Percentiles rank a stretch among this genome's conserved stretches.
Conservation (phyloP, 1,140 invertebrate genomes). For the Neodiprion pinetum region DNA sequence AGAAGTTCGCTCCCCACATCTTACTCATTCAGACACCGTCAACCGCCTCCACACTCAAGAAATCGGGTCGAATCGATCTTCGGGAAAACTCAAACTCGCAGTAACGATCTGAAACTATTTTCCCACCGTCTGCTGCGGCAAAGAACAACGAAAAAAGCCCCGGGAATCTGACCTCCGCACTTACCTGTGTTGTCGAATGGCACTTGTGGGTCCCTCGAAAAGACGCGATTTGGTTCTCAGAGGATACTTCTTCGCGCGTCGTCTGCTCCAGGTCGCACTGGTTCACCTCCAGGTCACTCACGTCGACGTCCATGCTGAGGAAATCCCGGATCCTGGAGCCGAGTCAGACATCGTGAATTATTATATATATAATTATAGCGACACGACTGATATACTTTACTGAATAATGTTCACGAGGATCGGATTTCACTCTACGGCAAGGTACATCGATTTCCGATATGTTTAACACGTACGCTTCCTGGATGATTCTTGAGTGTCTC, state of each 20-base stretch:
- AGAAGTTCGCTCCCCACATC: not conserved
- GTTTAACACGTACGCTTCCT: no score
- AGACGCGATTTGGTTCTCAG: slow-evolving; percentile 64
- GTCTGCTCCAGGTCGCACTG: slow-evolving; percentile 74
- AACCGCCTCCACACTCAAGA: not conserved
- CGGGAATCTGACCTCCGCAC: slow-evolving; percentile 22
- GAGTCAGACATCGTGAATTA: slow-evolving; percentile 7
- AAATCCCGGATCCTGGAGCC: slow-evolving; percentile 73
- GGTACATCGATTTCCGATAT: no score
- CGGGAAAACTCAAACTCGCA: not conserved
- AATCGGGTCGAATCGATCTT: not conserved
- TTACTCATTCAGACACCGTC: not conserved
- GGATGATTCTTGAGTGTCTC: no score
- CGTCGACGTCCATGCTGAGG: slow-evolving; percentile 83
- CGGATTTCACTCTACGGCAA: no score
- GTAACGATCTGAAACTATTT: no score
- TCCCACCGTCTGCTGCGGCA: no score
- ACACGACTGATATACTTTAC: not conserved
- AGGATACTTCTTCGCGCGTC: slow-evolving; percentile 2
- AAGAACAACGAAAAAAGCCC: no score
- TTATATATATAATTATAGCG: slow-evolving; percentile 8
- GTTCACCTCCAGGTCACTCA: slow-evolving; percentile 83
- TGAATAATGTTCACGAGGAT: no score
- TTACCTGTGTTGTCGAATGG: slow-evolving; percentile 78
- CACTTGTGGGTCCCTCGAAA: slow-evolving; percentile 88